Evolutionary conservation across 2,888 invertebrate species (phyloP).

Genomic region (Agrochola litura): DNA sequence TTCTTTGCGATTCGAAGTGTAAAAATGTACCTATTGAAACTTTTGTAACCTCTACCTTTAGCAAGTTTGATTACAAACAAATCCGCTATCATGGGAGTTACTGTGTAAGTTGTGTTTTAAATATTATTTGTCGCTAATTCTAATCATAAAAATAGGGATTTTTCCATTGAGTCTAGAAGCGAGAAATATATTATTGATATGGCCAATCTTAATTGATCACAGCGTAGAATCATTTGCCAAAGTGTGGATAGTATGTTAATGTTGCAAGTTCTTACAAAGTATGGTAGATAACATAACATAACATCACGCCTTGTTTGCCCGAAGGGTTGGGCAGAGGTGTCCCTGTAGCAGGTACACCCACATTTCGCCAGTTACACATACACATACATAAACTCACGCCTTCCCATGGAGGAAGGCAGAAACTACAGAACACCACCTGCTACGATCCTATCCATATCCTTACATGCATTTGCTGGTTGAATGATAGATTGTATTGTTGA

Average conservation of each 20-base stretch:
- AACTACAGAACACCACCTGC: background rate
- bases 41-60: conserved; percentile 21
- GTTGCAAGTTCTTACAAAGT: background rate
- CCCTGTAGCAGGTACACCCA: too few relatives aligned
- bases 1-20: background rate
- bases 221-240: background rate
- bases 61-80: conserved; percentile 34
- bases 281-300: background rate
- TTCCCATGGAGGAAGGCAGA: background rate
- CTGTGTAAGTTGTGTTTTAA: conserved; percentile 86
- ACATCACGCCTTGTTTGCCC: too few relatives aligned
- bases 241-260: background rate
- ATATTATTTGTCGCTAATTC: background rate
- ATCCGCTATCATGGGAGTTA: conserved; percentile 91
- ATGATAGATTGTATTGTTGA: too few relatives aligned
- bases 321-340: too few relatives aligned
- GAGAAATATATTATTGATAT: background rate
- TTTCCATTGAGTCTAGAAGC: background rate
- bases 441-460: background rate
- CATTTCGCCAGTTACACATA: too few relatives aligned
- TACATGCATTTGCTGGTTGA: background rate
- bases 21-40: conserved; percentile 15
- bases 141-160: background rate
- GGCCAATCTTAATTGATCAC: background rate
- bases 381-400: background rate